These are phyloP conservation scores for Morinoia aosen DNA, from an alignment of 2,888 invertebrate genomes.

Conservation along the genomic window DNA sequence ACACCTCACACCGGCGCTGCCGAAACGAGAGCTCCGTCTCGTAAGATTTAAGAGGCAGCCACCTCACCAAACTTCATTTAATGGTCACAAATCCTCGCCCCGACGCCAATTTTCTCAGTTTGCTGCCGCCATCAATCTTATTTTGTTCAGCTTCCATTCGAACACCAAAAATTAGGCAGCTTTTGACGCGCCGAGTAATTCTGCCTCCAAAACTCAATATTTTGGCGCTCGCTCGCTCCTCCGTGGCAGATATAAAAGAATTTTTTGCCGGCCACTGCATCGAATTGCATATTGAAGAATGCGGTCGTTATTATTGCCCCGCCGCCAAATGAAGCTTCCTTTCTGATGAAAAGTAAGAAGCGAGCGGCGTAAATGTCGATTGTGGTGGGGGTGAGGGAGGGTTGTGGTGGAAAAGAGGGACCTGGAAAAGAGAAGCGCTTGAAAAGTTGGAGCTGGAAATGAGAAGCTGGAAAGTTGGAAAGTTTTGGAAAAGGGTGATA, in stretches of 20 bases:
- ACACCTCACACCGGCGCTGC: not conserved
- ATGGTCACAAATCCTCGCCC: not conserved
- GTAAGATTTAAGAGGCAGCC: not conserved
- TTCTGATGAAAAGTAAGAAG: constrained; percentile 31
- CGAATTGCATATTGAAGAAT: constrained; percentile 46
- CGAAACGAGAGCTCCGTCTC: not conserved
- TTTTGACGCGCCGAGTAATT: not conserved
- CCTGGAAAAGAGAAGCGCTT: not conserved
- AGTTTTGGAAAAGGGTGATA: not conserved
- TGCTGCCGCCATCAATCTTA: not conserved
- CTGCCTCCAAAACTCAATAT: constrained; percentile 5
- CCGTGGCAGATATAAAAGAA: not conserved
- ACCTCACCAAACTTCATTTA: not conserved
- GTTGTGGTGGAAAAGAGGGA: not conserved
- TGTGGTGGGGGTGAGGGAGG: not conserved
- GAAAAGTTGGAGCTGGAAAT: too few relatives aligned
- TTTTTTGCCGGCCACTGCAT: constrained; percentile 38
- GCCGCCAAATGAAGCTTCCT: constrained; percentile 22
- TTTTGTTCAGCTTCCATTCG: constrained; percentile 25
- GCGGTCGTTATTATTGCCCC: constrained; percentile 20
- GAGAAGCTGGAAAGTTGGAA: too few relatives aligned
- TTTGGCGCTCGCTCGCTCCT: not conserved
- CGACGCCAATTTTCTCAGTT: constrained; percentile 5
- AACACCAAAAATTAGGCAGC: not conserved
- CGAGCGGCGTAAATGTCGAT: not conserved